Conservation (phyloP, 2,888 invertebrate genomes). For the Bursaphelenchus okinawaensis region DNA sequence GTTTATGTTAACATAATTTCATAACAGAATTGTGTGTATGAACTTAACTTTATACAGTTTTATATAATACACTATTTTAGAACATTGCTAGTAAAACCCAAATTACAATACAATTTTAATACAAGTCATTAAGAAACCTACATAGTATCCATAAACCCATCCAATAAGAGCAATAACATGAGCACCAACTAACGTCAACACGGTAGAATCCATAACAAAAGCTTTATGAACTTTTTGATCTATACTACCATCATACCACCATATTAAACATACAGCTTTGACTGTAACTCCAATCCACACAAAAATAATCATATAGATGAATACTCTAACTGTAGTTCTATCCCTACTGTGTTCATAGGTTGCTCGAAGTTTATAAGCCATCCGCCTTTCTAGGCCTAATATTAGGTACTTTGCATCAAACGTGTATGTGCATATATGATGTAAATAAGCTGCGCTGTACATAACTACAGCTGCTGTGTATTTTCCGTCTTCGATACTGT, state of each 20-base stretch:
- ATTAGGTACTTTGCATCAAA: not conserved
- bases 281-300: not conserved
- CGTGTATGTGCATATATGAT: not conserved
- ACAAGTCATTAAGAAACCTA: too few relatives aligned
- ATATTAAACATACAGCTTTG: not conserved
- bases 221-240: not conserved
- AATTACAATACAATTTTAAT: too few relatives aligned
- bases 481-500: not conserved
- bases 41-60: too few relatives aligned
- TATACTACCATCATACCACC: too few relatives aligned
- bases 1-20: too few relatives aligned
- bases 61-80: too few relatives aligned
- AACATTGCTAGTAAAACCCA: too few relatives aligned
- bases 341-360: not conserved
- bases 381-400: not conserved
- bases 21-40: too few relatives aligned
- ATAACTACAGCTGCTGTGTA: not conserved
- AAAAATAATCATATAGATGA: not conserved
- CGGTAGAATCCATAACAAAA: not conserved
- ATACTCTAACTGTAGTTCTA: not conserved
- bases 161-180: constrained; percentile 11
- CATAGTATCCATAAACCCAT: constrained; percentile 1
- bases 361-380: not conserved
- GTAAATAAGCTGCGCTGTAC: not conserved
- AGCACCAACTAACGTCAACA: not conserved